A percentile compares a stretch with the other conserved stretches of the same genome.
These are phyloP conservation scores for Ranitomeya variabilis DNA, from an alignment of 2,113 vertebrate genomes.

Conservation along the genomic window DNA sequence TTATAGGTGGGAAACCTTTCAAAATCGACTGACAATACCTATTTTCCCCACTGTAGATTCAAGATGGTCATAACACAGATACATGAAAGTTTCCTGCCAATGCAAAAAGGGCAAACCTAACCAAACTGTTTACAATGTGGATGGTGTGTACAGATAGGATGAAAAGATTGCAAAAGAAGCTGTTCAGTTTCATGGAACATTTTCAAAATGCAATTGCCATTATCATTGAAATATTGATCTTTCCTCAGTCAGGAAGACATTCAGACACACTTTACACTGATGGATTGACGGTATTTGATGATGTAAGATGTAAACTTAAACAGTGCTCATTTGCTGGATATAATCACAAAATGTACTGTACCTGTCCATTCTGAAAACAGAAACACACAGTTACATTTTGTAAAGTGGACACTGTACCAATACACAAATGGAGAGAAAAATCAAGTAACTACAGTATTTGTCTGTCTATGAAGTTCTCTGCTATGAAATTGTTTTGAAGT, in stretches of 20 bases:
- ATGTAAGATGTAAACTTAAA: slow-evolving; percentile 40
- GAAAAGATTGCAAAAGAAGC: not conserved
- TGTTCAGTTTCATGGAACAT: not conserved
- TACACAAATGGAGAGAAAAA: not conserved
- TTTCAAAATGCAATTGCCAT: slow-evolving; percentile 18
- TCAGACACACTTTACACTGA: slow-evolving; percentile 25
- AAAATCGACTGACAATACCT: no score
- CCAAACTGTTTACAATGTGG: not conserved
- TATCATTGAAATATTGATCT: slow-evolving; percentile 44
- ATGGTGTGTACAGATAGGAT: not conserved
- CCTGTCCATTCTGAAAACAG: not conserved
- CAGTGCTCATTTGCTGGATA: slow-evolving; percentile 16
- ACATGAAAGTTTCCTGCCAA: not conserved
- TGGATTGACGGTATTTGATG: not conserved
- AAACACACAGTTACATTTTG: not conserved
- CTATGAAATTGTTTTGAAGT: no score
- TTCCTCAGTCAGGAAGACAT: slow-evolving; percentile 29
- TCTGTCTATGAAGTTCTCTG: no score
- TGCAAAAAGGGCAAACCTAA: not conserved
- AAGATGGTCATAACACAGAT: no score
- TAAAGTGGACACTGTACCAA: not conserved
- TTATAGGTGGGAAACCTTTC: no score
- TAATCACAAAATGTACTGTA: slow-evolving; percentile 20
- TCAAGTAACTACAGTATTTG: no score
- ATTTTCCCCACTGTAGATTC: no score